Percentiles rank a stretch among this genome's conserved stretches.
Conservation (phyloP, 2,797 vertebrate genomes). For the Danionella dracula region DNA sequence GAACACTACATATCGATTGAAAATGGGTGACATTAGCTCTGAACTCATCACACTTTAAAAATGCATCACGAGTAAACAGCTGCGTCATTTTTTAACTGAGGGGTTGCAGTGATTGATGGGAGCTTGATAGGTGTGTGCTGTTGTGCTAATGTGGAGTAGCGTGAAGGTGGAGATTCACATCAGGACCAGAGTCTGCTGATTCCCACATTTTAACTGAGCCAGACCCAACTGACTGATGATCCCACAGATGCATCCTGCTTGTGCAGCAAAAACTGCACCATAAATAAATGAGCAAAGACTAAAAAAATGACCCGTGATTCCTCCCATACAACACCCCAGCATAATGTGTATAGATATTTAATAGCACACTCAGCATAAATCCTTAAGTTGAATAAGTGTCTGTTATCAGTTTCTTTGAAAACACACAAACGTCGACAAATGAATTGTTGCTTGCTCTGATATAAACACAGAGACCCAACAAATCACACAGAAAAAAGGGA, state of each 20-base stretch:
- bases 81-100: background rate
- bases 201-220: slow-evolving; percentile 29
- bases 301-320: slow-evolving; percentile 32
- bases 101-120: slow-evolving; percentile 31
- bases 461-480: no score
- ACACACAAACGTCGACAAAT: slow-evolving; percentile 2
- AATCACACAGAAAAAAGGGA: no score
- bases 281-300: slow-evolving; percentile 42
- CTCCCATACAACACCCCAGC: slow-evolving; percentile 20
- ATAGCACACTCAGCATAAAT: slow-evolving; percentile 40
- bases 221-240: slow-evolving; percentile 39
- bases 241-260: slow-evolving; percentile 39
- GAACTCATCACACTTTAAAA: background rate
- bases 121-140: slow-evolving; percentile 7
- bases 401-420: slow-evolving; percentile 30
- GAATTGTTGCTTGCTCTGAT: background rate
- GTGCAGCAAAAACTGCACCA: slow-evolving; percentile 35
- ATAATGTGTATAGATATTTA: slow-evolving; percentile 43
- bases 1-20: background rate
- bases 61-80: background rate
- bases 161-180: slow-evolving; percentile 11
- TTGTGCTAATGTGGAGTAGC: slow-evolving; percentile 26
- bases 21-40: no score
- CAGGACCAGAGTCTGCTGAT: slow-evolving; percentile 28
- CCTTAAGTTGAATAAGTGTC: slow-evolving; percentile 40